A percentile compares a stretch with the other conserved stretches of the same genome.
These are phyloP conservation scores for Belonocnema kinseyi DNA, from an alignment of 1,140 invertebrate genomes.

Conservation along the genomic window DNA sequence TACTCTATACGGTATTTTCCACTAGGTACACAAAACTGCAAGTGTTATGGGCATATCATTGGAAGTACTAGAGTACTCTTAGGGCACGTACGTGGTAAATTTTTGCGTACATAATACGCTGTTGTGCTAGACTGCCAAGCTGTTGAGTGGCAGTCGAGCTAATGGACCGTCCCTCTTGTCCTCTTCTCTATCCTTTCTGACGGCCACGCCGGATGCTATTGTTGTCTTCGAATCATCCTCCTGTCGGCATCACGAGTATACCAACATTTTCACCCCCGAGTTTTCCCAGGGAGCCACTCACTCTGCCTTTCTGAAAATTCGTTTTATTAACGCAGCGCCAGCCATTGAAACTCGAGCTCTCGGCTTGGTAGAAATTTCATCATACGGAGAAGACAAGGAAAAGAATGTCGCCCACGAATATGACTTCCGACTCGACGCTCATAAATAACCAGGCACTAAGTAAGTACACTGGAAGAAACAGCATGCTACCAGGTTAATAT, in stretches of 20 bases:
- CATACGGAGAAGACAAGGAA: constrained; percentile 4
- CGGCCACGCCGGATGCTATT: constrained; percentile 48
- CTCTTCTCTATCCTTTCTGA: constrained; percentile 35
- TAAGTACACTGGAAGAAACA: too few species aligned
- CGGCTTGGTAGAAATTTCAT: constrained; percentile 8
- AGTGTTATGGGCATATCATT: neutral
- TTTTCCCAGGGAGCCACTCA: constrained; percentile 40
- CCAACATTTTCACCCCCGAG: constrained; percentile 22
- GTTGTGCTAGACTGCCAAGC: constrained; percentile 42
- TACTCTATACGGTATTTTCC: neutral
- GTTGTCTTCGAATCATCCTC: constrained; percentile 60
- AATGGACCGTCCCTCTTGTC: constrained; percentile 56
- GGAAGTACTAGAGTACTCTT: neutral
- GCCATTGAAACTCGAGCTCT: constrained; percentile 32
- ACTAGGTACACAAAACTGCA: neutral
- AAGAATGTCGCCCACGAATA: constrained; percentile 24
- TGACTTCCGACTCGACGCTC: constrained; percentile 24
- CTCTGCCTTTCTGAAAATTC: constrained; percentile 37
- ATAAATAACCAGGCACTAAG: neutral
- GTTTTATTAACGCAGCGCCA: constrained; percentile 50
- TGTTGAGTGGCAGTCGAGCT: constrained; percentile 59
- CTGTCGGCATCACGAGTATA: constrained; percentile 41
- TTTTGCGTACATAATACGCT: constrained; percentile 53
- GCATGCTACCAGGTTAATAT: too few species aligned
- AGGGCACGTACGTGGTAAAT: constrained; percentile 9